Base-by-base conservation (phyloP, 2,113 vertebrate genomes). In the Dasyornis broadbenti region DNA sequence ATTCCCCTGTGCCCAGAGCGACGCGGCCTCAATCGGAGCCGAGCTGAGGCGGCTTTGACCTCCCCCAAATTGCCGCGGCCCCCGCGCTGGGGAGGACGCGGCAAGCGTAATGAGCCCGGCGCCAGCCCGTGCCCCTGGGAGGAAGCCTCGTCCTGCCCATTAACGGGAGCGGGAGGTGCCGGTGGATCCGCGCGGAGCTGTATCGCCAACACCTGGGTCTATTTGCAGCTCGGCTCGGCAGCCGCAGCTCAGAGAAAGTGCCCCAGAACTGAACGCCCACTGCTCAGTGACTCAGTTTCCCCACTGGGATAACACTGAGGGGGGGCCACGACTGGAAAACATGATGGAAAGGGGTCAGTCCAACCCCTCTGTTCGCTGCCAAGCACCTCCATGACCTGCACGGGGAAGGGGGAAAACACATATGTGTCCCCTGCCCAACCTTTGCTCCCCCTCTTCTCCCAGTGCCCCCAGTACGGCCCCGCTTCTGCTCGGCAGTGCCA, bases 31-130 rank as follows among this genome's bases (percentile, higher is more conserved):
- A 90, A 95, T 96, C 31, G 75, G 10, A 90, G 90, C 75, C 2
- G 75, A 96, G 86, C 21, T 33, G 86, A 86, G 68, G 89, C 85
- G 13, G 65, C 33, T 64, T 8, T 96, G 96, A 96, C 96, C 96
- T 96, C 92, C 81, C 92, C 93, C 86, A 52, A 64, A 96, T 95
- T 89, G 66, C 89, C 2, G 53, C 31, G 9, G 77, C 92, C 94
- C 53, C 86, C 24, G 13, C 14, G 30, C 64, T 24, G 4, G 37
- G 86, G 45, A 86, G 73, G 61, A 15, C 53, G 27, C 31, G 49
- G 39, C 63, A 56, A 71, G 82, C 5, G 26, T 60, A 94, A 96
- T 84, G 96, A 96, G 54, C 65, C 90, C 42, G 57, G 75, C 44
- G 49, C 59, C 82, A 57, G 18, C 57, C 7, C 5, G 13, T 7